phyloP scores from a whole-genome alignment of 2,113 vertebrate species.

The Anser cygnoides region DNA sequence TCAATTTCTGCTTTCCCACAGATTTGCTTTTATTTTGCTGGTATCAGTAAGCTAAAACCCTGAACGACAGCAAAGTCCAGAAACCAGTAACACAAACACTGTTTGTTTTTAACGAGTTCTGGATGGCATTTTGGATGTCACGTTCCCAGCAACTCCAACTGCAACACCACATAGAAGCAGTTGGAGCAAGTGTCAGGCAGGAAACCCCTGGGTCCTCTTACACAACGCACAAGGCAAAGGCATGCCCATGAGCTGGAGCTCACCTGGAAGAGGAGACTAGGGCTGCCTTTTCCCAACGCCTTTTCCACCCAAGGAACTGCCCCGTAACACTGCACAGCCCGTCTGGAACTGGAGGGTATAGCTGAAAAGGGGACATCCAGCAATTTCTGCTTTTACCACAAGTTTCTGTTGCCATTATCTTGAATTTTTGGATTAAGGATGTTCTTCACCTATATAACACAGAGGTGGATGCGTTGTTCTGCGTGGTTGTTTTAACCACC shows the following conservation, averaged over 20 bases:
- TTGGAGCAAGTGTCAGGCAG: fast-evolving
- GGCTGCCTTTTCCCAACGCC: background rate
- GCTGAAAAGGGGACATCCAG: fast-evolving
- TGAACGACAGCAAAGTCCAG: background rate
- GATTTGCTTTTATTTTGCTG: background rate
- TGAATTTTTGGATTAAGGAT: background rate
- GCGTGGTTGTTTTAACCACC: background rate
- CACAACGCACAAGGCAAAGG: fast-evolving
- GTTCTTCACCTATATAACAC: fast-evolving
- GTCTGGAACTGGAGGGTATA: fast-evolving
- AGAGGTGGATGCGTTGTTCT: fast-evolving
- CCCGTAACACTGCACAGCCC: background rate
- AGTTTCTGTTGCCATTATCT: background rate
- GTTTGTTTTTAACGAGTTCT: fast-evolving
- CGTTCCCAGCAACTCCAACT: background rate
- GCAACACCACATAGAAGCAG: fast-evolving
- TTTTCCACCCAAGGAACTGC: background rate
- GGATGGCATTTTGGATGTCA: background rate
- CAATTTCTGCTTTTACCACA: background rate
- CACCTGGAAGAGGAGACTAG: background rate
- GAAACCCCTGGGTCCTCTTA: background rate
- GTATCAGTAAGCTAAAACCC: background rate
- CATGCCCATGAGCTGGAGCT: background rate
- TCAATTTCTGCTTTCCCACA: background rate
- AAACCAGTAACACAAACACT: background rate